Base-by-base conservation (phyloP, 2,797 vertebrate species). In the Crax fasciolata region DNA sequence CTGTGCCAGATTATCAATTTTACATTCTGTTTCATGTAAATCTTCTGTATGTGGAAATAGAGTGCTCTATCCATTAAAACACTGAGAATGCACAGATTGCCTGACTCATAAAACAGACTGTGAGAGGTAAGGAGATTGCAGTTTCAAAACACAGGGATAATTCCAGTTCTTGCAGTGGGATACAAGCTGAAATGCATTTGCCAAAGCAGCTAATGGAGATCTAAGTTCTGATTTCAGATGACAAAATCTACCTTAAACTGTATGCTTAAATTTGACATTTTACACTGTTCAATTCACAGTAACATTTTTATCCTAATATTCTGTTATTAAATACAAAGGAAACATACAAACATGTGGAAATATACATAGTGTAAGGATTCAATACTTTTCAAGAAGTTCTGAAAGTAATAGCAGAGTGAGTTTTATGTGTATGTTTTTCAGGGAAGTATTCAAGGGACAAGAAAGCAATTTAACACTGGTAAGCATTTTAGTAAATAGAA, bases 151-250 rank as follows among this genome's bases (percentile, higher is more conserved):
- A 43, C 52, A 51, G 39, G 20, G 67, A 55, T 67, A 70, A 91
- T 63, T 94, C 79, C 82, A 74, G n/a, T 9, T 63, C 44, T 87
- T 48, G 82, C 44, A 30, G 61, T 41, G 35, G 68, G 65, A 85
- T 94, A 80, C 68, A 70, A 91, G 2, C 0, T 41, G 72, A 87
- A 92, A 70, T 44, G 15, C 76, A 67, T 71, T 85, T 87, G 59
- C 67, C 59, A 92, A 87, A 89, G 62, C 19, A 20, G 85, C 30
- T 58, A 89, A 83, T 6, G n/a, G 57, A 91, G 35, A 48, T 80
- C 30, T 85, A 93, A 89, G 89, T 51, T 89, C 23, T 71, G 59
- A 94, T 82, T 76, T 71, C 55, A 66, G 68, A 63, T 80, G 75
- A 79, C 75, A 89, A 87, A 87, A 84, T 73, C 62, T 70, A 77